Evolutionary conservation across 2,797 vertebrate genomes (phyloP).

Genomic region (Pipistrellus pygmaeus): DNA sequence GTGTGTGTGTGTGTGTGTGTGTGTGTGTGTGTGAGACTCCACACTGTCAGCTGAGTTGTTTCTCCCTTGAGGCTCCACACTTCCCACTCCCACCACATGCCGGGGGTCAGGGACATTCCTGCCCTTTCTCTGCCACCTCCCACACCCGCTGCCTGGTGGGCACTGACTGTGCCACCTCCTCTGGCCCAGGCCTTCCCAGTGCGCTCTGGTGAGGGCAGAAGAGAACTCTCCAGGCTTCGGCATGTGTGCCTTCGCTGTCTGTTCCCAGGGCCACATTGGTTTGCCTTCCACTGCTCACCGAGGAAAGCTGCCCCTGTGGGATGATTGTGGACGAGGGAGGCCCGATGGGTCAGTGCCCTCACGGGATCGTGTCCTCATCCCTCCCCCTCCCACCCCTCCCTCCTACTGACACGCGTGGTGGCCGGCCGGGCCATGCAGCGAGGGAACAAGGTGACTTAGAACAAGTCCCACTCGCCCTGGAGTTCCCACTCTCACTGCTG

Average conservation of each 20-base stretch:
- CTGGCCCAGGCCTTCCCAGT: background rate
- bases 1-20: too few relatives aligned
- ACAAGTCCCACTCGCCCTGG: background rate
- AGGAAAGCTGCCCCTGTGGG: background rate
- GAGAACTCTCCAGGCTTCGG: background rate
- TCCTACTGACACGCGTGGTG: fast-evolving
- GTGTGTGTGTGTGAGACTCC: too few relatives aligned
- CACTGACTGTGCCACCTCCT: background rate
- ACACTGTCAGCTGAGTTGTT: background rate
- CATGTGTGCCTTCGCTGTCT: background rate
- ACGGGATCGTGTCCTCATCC: too few relatives aligned
- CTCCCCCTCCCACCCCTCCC: fast-evolving
- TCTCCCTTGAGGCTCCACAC: background rate
- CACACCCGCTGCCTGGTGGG: fast-evolving
- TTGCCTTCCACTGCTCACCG: background rate
- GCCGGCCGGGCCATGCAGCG: fast-evolving
- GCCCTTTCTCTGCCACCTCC: too few relatives aligned
- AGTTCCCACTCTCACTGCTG: background rate
- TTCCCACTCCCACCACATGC: too few relatives aligned
- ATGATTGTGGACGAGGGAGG: background rate
- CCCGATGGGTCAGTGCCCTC: too few relatives aligned
- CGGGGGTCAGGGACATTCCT: too few relatives aligned
- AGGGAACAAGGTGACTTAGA: background rate
- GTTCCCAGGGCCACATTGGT: background rate
- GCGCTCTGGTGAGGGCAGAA: background rate